phyloP scores from a whole-genome alignment of 2,113 vertebrate species.

The Calidris pygmaea region DNA sequence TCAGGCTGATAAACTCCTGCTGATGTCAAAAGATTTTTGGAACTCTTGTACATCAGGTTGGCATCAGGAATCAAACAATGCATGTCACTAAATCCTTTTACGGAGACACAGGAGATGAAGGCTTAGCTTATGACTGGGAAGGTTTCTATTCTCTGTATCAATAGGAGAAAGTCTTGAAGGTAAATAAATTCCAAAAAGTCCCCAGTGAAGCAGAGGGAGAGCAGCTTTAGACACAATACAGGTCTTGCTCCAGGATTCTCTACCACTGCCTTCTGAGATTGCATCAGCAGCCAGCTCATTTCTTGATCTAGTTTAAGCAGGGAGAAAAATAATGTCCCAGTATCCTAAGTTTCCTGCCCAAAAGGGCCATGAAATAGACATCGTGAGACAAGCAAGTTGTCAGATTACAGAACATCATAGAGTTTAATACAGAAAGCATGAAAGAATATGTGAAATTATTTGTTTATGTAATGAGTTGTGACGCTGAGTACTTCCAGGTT shows the following conservation, averaged over 20 bases:
- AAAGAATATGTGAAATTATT: conserved; percentile 40
- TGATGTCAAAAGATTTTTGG: not conserved
- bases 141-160: not conserved
- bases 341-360: not conserved
- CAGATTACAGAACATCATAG: not conserved
- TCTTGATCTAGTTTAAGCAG: not conserved
- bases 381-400: not conserved
- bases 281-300: not conserved
- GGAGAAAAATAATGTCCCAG: not conserved
- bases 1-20: not conserved
- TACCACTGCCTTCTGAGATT: not conserved
- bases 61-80: not conserved
- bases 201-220: conserved; percentile 3
- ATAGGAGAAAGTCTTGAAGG: not conserved
- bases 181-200: not conserved
- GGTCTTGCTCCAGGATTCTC: not conserved
- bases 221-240: not conserved
- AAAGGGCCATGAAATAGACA: not conserved
- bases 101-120: not conserved
- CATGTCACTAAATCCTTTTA: not conserved
- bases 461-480: conserved; percentile 8
- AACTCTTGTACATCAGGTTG: not conserved
- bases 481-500: not conserved
- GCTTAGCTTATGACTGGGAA: not conserved
- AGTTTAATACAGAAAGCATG: not conserved